Percentiles rank a stretch among this genome's conserved stretches.
Evolutionary conservation across 2,888 invertebrate species (phyloP).

Genomic region (Volucella zonaria): DNA sequence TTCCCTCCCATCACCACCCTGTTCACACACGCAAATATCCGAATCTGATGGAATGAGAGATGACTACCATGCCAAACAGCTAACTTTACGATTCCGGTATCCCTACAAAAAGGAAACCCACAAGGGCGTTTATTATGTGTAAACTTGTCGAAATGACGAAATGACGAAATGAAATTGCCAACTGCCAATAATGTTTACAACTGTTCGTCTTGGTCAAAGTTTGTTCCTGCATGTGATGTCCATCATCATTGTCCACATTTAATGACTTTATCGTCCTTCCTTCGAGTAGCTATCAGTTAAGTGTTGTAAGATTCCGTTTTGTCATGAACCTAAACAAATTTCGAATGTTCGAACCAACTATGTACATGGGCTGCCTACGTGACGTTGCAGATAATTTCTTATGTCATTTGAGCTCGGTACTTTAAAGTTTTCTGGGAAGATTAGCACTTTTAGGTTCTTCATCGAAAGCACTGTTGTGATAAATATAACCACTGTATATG

Average conservation of each 20-base stretch:
- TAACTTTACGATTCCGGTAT: conserved; percentile 23
- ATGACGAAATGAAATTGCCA: conserved; percentile 43
- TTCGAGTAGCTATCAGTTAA: conserved; percentile 1
- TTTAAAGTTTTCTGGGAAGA: conserved; percentile 18
- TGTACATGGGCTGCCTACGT: conserved; percentile 17
- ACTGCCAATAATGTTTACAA: conserved; percentile 55
- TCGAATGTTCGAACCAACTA: conserved; percentile 26
- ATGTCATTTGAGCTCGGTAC: conserved; percentile 33
- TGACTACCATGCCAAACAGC: conserved; percentile 2
- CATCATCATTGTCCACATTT: background rate
- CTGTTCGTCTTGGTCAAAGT: conserved; percentile 37
- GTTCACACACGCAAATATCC: background rate
- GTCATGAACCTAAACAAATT: conserved; percentile 36
- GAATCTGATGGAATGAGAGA: conserved; percentile 12
- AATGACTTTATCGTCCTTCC: conserved; percentile 9
- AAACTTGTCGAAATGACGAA: conserved; percentile 46
- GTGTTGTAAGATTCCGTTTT: conserved; percentile 21
- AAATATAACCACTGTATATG: background rate
- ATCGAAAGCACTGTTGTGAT: background rate
- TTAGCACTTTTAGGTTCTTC: conserved; percentile 16
- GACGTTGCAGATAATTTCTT: conserved; percentile 22
- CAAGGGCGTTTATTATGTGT: conserved; percentile 56
- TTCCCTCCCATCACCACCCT: background rate
- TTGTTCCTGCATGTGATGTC: background rate
- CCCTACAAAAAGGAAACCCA: background rate